Evolutionary conservation across 2,888 invertebrate species (phyloP), one percentile per base, ranked within the genome.

Genomic region (Andrena flavipes): DNA sequence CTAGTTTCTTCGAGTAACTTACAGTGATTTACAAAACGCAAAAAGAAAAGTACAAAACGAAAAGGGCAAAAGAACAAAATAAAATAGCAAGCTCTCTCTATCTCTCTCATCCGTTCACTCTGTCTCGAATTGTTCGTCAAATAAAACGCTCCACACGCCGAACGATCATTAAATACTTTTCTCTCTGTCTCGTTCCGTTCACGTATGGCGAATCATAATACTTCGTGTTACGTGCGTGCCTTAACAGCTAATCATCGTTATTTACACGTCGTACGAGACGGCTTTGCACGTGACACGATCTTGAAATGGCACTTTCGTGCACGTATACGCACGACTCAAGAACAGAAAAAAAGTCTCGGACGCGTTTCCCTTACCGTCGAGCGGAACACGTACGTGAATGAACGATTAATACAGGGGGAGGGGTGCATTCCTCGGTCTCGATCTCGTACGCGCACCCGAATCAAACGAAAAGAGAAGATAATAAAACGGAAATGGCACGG

Each of bases 401-500:
- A 23, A 63, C 49, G 65, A 81, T 23, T 23, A 26, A 56, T 62
- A 42, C 29, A 75, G n/a, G 49, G 56, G 3, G 65, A 29, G 59
- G 62, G 62, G 42, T 59, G 23, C 8, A 48, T 23, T 23, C 49
- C 26, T 65, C 13, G 23, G 20, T 54, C n/a, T 23, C 42, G 68
- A 48, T 23, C 30, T 26, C 48, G 56, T 33, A 49, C 33, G 33
- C 26, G 29, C 56, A 30, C 26, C 54, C 76, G 70, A 75, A 49
- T 75, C 42, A 63, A 63, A 71, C 76, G 72, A 73, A 60, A 29
- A 29, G 48, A 48, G 59, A 29, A 56, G 23, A 49, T 20, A 26
- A 23, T 23, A 64, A 65, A 30, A 65, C 29, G 84, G 86, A 82
- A 91, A 93, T 93, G 93, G 93, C 93, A 93, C 93, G 91, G 84